These are phyloP conservation scores for Meiosimyza platycephala DNA, from an alignment of 2,888 invertebrate species.

Conservation along the genomic window DNA sequence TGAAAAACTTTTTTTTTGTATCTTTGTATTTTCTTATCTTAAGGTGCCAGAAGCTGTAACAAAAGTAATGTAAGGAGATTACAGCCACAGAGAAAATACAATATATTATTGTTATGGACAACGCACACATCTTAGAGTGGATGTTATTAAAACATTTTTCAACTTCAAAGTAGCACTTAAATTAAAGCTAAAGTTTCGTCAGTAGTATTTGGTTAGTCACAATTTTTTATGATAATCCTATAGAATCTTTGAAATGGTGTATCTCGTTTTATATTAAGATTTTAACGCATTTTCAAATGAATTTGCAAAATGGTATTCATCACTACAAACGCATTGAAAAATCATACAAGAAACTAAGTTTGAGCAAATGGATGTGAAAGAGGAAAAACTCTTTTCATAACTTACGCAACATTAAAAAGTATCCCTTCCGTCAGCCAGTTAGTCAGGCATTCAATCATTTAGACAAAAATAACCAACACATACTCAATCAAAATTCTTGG, in stretches of 20 bases:
- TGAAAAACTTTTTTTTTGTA: constrained; percentile 18
- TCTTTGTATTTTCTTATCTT: constrained; percentile 25
- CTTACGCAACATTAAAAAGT: neutral
- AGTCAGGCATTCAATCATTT: constrained; percentile 4
- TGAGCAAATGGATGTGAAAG: too few relatives aligned
- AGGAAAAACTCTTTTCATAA: too few relatives aligned
- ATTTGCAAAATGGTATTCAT: too few relatives aligned
- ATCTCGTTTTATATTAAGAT: too few relatives aligned
- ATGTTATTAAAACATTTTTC: neutral
- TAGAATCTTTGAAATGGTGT: too few relatives aligned
- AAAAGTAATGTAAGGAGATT: constrained; percentile 2
- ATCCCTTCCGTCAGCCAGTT: constrained; percentile 19
- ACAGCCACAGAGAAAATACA: neutral
- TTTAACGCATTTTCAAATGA: too few relatives aligned
- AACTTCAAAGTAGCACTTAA: too few relatives aligned
- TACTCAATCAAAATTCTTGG: constrained; percentile 33
- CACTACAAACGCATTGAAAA: too few relatives aligned
- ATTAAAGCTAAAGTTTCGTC: too few relatives aligned
- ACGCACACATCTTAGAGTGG: neutral
- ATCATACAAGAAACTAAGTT: too few relatives aligned
- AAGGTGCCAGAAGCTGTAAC: neutral
- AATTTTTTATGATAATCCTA: too few relatives aligned
- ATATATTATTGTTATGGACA: constrained; percentile 46
- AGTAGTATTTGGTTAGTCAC: too few relatives aligned
- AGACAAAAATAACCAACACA: constrained; percentile 3